Evolutionary conservation across 1,140 invertebrate genomes (phyloP).

Genomic region (Phenacoccus solenopsis): DNA sequence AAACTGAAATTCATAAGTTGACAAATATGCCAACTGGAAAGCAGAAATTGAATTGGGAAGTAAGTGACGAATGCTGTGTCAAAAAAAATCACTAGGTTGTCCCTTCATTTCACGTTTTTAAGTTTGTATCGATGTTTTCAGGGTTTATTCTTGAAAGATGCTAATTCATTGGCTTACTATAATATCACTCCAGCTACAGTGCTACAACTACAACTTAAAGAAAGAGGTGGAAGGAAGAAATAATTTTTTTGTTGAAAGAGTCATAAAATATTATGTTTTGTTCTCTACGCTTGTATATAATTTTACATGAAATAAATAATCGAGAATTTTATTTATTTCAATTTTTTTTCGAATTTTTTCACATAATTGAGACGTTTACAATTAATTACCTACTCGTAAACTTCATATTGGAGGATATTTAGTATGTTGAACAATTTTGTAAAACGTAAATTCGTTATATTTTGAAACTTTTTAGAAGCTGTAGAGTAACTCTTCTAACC

Average conservation of each 20-base stretch:
- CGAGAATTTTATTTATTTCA: no score
- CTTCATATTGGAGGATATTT: no score
- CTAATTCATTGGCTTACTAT: constrained; percentile 87
- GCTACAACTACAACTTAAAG: constrained; percentile 87
- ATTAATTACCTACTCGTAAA: no score
- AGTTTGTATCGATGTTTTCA: constrained; percentile 36
- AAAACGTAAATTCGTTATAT: no score
- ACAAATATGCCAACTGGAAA: constrained; percentile 44
- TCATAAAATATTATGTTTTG: background rate
- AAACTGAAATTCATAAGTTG: constrained; percentile 22
- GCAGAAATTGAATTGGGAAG: constrained; percentile 88
- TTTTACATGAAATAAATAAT: no score
- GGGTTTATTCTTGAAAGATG: constrained; percentile 97
- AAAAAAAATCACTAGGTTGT: background rate
- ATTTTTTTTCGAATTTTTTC: no score
- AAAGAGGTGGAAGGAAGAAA: constrained; percentile 95
- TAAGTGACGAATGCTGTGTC: constrained; percentile 33
- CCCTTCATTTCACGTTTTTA: constrained; percentile 25
- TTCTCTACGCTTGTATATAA: no score
- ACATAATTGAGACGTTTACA: no score
- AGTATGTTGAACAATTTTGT: no score
- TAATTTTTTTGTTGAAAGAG: constrained; percentile 48
- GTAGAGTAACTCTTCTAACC: no score
- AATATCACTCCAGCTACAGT: constrained; percentile 72
- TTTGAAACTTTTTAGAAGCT: no score